phyloP scores from a whole-genome alignment of 2,888 invertebrate species.

The Thymelicus acteon region DNA sequence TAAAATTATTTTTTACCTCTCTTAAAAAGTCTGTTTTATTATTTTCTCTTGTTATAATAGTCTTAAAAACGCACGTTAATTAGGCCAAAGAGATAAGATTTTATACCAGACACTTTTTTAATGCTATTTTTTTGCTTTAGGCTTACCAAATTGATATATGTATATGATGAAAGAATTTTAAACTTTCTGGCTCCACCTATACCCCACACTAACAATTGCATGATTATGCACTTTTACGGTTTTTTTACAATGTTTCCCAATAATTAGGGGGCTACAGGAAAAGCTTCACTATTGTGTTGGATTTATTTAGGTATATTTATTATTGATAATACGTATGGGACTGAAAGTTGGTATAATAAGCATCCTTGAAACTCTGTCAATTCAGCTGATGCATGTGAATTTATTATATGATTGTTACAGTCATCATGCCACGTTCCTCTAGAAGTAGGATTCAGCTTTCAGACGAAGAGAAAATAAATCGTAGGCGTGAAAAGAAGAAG shows the following conservation, averaged over 20 bases:
- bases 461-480: constrained; percentile 5
- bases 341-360: not conserved
- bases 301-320: too few relatives aligned
- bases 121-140: too few relatives aligned
- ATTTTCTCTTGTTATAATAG: too few relatives aligned
- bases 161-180: not conserved
- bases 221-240: constrained; percentile 7
- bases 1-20: too few relatives aligned
- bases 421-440: constrained; percentile 4
- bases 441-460: constrained; percentile 12
- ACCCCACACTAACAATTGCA: constrained; percentile 6
- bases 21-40: too few relatives aligned
- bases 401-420: constrained; percentile 8
- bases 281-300: not conserved
- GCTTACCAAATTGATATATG: too few relatives aligned
- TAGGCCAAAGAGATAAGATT: too few relatives aligned
- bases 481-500: constrained; percentile 20
- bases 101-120: too few relatives aligned
- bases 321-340: too few relatives aligned
- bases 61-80: too few relatives aligned
- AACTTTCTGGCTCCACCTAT: not conserved
- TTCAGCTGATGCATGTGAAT: constrained; percentile 1
- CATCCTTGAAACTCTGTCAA: not conserved
- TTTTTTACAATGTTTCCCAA: not conserved
- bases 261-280: constrained; percentile 1